Percentiles rank a stretch among this genome's conserved stretches.
These are phyloP conservation scores for Xerus rutilus DNA, from an alignment of 2,797 vertebrate species.

Conservation along the genomic window DNA sequence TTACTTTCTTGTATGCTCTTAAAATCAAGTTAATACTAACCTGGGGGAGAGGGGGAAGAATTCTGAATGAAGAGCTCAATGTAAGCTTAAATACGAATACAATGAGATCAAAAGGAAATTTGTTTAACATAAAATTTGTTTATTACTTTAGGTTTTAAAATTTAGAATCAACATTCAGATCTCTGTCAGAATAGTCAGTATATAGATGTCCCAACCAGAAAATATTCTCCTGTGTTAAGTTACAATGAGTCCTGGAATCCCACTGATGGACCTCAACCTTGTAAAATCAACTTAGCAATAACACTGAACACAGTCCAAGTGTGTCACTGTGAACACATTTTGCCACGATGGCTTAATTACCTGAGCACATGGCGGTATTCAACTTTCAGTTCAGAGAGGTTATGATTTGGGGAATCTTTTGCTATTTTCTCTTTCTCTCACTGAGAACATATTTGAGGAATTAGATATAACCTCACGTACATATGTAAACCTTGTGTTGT, in stretches of 20 bases:
- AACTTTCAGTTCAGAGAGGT: constrained; percentile 18
- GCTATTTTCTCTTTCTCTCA: constrained; percentile 2
- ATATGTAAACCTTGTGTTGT: neutral
- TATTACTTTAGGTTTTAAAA: constrained; percentile 46
- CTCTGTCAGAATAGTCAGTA: neutral
- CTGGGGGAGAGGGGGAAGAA: neutral
- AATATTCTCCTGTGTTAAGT: constrained; percentile 25
- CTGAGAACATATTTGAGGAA: neutral
- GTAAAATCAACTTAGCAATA: constrained; percentile 34
- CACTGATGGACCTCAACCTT: neutral
- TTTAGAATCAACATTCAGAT: neutral
- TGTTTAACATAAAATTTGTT: constrained; percentile 37
- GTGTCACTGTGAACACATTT: neutral
- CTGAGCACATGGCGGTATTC: neutral
- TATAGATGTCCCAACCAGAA: neutral
- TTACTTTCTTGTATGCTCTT: constrained; percentile 47
- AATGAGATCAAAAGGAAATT: constrained; percentile 35
- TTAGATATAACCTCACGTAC: neutral
- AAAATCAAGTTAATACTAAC: constrained; percentile 63
- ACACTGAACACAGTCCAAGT: neutral
- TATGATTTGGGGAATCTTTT: neutral
- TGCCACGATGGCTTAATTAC: neutral
- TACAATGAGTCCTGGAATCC: neutral
- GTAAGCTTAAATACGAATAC: neutral
- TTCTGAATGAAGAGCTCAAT: constrained; percentile 26